Evolutionary conservation across 2,888 invertebrate genomes (phyloP).

Genomic region (Lasius fuliginosus): DNA sequence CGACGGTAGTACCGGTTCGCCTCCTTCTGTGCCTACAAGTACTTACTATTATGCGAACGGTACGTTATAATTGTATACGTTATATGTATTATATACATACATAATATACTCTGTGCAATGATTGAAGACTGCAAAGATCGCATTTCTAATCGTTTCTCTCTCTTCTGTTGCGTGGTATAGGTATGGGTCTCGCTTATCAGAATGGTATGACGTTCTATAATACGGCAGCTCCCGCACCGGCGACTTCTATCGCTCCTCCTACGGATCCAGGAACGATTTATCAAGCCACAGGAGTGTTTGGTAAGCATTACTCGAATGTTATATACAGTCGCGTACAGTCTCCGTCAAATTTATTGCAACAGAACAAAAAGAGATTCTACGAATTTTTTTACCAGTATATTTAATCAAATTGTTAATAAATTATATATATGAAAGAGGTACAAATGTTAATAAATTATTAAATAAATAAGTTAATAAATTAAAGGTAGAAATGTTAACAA

Average conservation of each 20-base stretch:
- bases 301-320: constrained; percentile 73
- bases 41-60: constrained; percentile 87
- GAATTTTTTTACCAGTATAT: background rate
- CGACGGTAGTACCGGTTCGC: constrained; percentile 87
- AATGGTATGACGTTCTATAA: constrained; percentile 86
- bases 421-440: background rate
- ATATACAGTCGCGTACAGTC: background rate
- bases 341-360: background rate
- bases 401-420: constrained; percentile 5
- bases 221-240: constrained; percentile 83
- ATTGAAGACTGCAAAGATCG: constrained; percentile 17
- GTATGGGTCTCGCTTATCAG: constrained; percentile 85
- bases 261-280: constrained; percentile 84
- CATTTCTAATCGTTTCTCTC: constrained; percentile 34
- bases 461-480: too few species aligned
- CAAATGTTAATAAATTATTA: too few species aligned
- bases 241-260: constrained; percentile 83
- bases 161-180: constrained; percentile 65
- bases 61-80: constrained; percentile 64
- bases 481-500: background rate
- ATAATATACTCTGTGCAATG: background rate
- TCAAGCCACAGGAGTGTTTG: constrained; percentile 84
- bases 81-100: background rate
- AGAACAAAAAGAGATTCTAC: background rate
- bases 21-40: constrained; percentile 87